Evolutionary conservation across 2,797 vertebrate species (phyloP), one percentile per base, ranked within the genome.

Genomic region (Enteromius unitaeniatus): DNA sequence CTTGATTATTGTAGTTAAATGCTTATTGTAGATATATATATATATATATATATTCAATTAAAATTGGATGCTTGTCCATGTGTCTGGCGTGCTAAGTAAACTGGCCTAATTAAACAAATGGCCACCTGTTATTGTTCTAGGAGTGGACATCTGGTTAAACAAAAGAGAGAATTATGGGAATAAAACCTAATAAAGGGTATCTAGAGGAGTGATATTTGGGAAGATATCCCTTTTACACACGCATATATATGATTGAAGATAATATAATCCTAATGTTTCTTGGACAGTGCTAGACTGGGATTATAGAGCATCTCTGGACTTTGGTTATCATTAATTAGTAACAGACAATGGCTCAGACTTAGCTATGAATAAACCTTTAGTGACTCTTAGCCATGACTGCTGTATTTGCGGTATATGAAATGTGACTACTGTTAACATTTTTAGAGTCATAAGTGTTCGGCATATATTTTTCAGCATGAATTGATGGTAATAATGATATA

Each of bases 81-180:
- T 93, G 91, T 91, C 89, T 89, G 69, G 87, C 72, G 40, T 91
- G 87, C 86, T 91, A 89, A 89, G 82, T 92, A 91, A 90, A 90
- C 91, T 93, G 92, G 85, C 89, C 89, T 92, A 94, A 94, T 94
- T 92, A 91, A 92, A 92, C 91, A 92, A 93, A 88, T 88, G 93
- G 88, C 94, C 95, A 94, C 94, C 94, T 94, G 94, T 92, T 93
- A 91, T 86, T 90, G 86, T 89, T 89, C 83, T 79, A 84, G 88
- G 90, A 89, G 78, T 89, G 89, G 94, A 92, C 94, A 95, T 95
- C 94, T 95, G 95, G 92, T 90, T 81, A 90, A 93, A 95, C 93
- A 94, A 94, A 95, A 90, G 93, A 92, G 92, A 91, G 90, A 92
- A 94, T 93, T 92, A 92, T 90, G 79, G 86, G 88, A 90, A 90